phyloP scores from a whole-genome alignment of 2,113 vertebrate species.

The Anhinga rufa region DNA sequence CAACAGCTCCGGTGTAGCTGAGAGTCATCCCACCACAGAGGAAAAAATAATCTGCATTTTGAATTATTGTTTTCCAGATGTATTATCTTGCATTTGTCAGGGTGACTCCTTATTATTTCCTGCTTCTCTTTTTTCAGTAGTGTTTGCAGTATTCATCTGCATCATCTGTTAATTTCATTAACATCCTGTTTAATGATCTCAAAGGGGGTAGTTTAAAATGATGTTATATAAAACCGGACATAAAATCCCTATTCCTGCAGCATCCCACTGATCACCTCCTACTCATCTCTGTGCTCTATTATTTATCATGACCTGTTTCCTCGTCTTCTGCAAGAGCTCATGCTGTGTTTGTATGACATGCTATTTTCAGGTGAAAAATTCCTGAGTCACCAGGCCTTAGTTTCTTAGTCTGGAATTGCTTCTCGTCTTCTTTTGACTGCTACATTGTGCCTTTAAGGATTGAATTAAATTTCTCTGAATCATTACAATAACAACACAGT shows the following conservation, averaged over 20 bases:
- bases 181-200: constrained; percentile 8
- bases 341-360: fast-evolving
- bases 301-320: background rate
- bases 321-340: background rate
- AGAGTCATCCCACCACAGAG: background rate
- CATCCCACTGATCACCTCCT: background rate
- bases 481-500: background rate
- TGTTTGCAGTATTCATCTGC: constrained; percentile 25
- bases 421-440: background rate
- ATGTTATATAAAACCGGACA: constrained; percentile 24
- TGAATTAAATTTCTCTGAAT: background rate
- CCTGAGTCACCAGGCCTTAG: background rate
- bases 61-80: constrained; percentile 36
- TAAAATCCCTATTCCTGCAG: background rate
- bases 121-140: constrained; percentile 3
- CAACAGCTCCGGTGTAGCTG: background rate
- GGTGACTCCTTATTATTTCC: constrained; percentile 26
- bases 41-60: constrained; percentile 17
- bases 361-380: background rate
- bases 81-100: constrained; percentile 26
- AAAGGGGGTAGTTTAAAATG: background rate
- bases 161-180: constrained; percentile 62
- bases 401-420: background rate
- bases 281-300: background rate
- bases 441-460: background rate